Conservation (phyloP, 2,888 invertebrate species). For the Poecilus cupreus region DNA sequence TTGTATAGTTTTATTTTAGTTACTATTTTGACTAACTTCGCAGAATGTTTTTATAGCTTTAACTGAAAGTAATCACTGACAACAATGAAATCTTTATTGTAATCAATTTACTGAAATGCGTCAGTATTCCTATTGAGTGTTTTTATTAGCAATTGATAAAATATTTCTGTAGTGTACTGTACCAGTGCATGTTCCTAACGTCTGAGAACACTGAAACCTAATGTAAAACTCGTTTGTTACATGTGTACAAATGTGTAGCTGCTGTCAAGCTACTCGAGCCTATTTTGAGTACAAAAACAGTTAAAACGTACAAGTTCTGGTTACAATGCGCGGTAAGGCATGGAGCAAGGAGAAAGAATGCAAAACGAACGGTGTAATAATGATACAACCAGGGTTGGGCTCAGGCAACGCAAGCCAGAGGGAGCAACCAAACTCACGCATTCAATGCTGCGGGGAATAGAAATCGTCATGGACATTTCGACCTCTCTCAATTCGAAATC, state of each 20-base stretch:
- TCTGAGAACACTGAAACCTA: too few species aligned
- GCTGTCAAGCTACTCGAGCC: not conserved
- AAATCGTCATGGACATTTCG: not conserved
- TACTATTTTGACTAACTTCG: too few species aligned
- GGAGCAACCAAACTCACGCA: constrained; percentile 4
- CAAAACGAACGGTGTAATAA: constrained; percentile 44
- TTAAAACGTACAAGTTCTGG: constrained; percentile 34
- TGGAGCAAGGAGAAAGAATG: constrained; percentile 40
- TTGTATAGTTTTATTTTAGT: too few species aligned
- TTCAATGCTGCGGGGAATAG: not conserved
- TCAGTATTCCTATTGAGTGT: too few species aligned
- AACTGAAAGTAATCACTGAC: too few species aligned
- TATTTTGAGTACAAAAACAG: constrained; percentile 45
- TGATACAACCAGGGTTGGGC: constrained; percentile 13
- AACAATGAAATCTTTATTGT: too few species aligned
- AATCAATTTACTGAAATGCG: too few species aligned
- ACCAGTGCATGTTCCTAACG: too few species aligned
- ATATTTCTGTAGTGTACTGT: too few species aligned
- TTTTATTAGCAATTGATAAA: too few species aligned
- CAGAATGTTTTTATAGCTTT: too few species aligned
- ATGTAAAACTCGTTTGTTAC: too few species aligned
- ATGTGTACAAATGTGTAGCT: not conserved
- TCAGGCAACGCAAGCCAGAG: not conserved
- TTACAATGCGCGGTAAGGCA: not conserved
- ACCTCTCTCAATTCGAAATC: not conserved